Evolutionary conservation across 2,888 invertebrate species (phyloP), one percentile per base, ranked within the genome.

Genomic region (Agonopterix arenella): DNA sequence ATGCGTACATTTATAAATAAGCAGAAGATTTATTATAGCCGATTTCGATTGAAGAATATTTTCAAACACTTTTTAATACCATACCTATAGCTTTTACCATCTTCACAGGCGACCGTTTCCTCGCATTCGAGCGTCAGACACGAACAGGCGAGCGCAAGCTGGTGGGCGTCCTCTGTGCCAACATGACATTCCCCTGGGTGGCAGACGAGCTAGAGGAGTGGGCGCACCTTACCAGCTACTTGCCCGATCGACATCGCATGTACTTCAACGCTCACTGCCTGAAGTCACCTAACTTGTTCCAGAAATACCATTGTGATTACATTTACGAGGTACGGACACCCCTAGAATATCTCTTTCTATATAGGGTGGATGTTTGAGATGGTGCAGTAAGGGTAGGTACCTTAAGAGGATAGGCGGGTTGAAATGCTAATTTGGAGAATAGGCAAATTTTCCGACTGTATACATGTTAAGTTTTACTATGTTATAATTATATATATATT

Each of bases 251-350:
- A 36, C 61, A 86, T 49, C 65, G 90, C 16, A 81, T 90, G 68
- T 85, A 89, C 60, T 91, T 92, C 68, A 70, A 66, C 40, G 90
- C 91, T 0, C 89, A 91, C 55, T 74, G 90, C 49, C 70, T 88
- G 52, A 73, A 80, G 55, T 76, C 72, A 2, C 84, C 91, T 0
- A 72, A 89, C 46, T 56, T 91, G 2, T 91, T 86, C 65, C 60
- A 75, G 16, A 86, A 83, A 55, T 90, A 76, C 45, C 59, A 82
- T 1, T 76, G 80, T 1, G 67, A 76, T 8, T 90, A 81, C 60
- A 75, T 91, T 48, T 91, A 90, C 65, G 89, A 91, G 58, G 91
- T 91, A 40, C 3, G 40, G 40, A n/a, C 1, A 40, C n/a, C 5
- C 40, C 40, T 40, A 7, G 40, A 28, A 28, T 28, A 28, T 1